Percentiles rank a stretch among this genome's conserved stretches.
phyloP scores from a whole-genome alignment of 2,113 vertebrate genomes.

The Canis aureus region DNA sequence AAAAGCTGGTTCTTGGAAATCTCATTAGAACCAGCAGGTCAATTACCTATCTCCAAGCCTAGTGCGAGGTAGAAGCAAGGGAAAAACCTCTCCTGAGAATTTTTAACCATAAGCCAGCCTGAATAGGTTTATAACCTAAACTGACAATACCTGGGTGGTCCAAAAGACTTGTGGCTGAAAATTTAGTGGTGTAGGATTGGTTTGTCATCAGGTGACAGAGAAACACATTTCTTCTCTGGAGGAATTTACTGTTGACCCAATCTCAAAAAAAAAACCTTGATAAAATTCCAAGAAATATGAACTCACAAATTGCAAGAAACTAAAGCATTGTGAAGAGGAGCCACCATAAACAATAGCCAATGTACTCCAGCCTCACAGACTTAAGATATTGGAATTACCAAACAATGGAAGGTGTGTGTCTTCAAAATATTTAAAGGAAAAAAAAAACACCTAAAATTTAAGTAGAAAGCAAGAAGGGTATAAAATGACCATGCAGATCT shows the following conservation, averaged over 20 bases:
- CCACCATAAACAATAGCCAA: background rate
- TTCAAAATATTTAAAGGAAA: background rate
- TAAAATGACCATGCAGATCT: background rate
- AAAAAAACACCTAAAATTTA: background rate
- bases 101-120: background rate
- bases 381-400: background rate
- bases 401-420: background rate
- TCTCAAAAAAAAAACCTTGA: background rate
- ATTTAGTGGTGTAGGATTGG: background rate
- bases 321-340: background rate
- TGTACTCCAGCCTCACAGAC: background rate
- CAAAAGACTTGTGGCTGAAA: background rate
- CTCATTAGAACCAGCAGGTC: background rate
- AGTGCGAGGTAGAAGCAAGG: background rate
- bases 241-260: background rate
- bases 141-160: background rate
- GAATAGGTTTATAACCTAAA: background rate
- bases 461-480: background rate
- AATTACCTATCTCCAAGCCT: background rate
- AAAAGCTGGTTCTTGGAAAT: background rate
- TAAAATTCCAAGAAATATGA: background rate
- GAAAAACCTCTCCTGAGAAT: background rate
- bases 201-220: background rate
- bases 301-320: background rate
- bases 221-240: background rate